These are phyloP conservation scores for Sula dactylatra DNA, from an alignment of 2,113 vertebrate species.

Conservation along the genomic window DNA sequence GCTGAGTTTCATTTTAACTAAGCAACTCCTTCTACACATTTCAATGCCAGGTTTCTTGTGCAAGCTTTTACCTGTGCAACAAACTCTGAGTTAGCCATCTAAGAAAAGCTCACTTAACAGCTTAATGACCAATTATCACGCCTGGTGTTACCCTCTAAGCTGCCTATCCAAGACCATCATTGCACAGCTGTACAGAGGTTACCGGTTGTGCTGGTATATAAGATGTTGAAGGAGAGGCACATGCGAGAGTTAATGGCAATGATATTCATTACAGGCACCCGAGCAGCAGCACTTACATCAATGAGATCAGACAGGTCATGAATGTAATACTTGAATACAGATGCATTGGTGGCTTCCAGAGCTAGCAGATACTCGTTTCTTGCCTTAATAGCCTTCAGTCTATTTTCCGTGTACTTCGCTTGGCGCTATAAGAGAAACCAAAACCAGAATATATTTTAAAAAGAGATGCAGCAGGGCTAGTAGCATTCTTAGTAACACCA, in stretches of 20 bases:
- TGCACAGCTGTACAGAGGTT: neutral
- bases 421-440: slow-evolving; percentile 82
- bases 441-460: neutral
- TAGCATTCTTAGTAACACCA: neutral
- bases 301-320: slow-evolving; percentile 98
- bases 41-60: neutral
- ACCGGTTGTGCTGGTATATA: neutral
- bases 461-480: neutral
- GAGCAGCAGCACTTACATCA: slow-evolving; percentile 84
- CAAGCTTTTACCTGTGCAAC: neutral
- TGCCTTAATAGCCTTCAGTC: slow-evolving; percentile 96
- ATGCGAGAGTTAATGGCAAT: neutral
- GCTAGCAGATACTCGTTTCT: slow-evolving; percentile 96
- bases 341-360: slow-evolving; percentile 94
- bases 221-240: neutral
- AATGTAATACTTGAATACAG: slow-evolving; percentile 99
- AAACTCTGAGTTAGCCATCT: neutral
- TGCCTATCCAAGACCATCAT: neutral
- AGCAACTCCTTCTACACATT: neutral
- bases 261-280: neutral
- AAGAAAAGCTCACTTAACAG: neutral
- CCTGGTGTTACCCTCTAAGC: neutral
- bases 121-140: rapidly evolving
- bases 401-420: slow-evolving; percentile 98
- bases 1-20: neutral